Percentiles rank a stretch among this genome's conserved stretches.
phyloP scores from a whole-genome alignment of 2,888 invertebrate genomes.

The Callosobruchus maculatus region DNA sequence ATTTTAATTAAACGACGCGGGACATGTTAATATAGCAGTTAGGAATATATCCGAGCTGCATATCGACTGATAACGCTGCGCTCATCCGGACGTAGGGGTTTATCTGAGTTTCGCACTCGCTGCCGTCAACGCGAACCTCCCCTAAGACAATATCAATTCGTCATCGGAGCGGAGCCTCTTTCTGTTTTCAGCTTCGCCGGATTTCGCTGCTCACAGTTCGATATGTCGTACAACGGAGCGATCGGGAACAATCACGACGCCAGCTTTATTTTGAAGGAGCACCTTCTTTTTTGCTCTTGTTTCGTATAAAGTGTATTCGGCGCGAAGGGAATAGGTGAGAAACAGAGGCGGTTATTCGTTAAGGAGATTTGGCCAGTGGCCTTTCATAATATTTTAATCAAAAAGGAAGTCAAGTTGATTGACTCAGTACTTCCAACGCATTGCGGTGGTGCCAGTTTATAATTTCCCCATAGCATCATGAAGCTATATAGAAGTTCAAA shows the following conservation, averaged over 20 bases:
- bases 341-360: no score
- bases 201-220: not conserved
- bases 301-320: not conserved
- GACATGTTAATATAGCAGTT: not conserved
- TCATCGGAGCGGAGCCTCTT: not conserved
- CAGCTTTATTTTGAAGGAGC: not conserved
- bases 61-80: not conserved
- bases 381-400: no score
- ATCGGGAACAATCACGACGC: not conserved
- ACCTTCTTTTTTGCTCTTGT: not conserved
- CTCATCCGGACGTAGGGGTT: not conserved
- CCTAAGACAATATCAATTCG: not conserved
- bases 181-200: not conserved
- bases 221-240: not conserved
- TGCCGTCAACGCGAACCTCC: not conserved
- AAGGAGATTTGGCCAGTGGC: no score
- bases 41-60: not conserved
- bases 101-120: not conserved
- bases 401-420: no score
- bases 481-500: no score
- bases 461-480: no score
- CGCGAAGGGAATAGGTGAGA: not conserved
- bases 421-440: no score
- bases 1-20: not conserved
- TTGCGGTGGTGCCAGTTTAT: no score